A percentile compares a stretch with the other conserved stretches of the same genome.
Conservation (phyloP, 2,888 invertebrate species). For the Diadegma fenestrale region DNA sequence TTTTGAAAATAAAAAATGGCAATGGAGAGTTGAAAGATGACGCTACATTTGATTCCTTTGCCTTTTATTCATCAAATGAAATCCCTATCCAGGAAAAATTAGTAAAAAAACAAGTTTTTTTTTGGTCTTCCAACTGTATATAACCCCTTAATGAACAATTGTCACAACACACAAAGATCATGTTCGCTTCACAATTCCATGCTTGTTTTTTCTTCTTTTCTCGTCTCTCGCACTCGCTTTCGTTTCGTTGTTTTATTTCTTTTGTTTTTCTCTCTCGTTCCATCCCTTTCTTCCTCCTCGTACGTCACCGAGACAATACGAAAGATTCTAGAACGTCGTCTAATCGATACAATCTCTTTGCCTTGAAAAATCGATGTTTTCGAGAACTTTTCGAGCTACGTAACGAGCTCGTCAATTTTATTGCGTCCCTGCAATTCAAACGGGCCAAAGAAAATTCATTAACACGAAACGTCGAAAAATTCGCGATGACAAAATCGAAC, state of each 20-base stretch:
- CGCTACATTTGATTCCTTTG: no score
- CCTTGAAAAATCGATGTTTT: background rate
- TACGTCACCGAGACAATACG: slow-evolving; percentile 2
- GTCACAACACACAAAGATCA: background rate
- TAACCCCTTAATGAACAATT: background rate
- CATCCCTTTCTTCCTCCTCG: background rate
- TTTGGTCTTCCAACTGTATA: no score
- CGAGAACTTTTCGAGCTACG: background rate
- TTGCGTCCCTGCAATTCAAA: background rate
- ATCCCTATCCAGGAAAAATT: no score
- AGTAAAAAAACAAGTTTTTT: no score
- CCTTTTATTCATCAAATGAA: no score
- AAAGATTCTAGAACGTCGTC: background rate
- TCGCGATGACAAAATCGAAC: no score
- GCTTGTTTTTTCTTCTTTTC: background rate
- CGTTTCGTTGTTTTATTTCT: background rate
- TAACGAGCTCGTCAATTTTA: background rate
- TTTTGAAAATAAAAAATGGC: no score
- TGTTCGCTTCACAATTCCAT: background rate
- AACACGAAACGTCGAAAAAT: background rate
- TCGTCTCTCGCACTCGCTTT: background rate
- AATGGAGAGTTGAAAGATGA: no score
- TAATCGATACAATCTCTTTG: background rate
- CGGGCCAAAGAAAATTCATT: background rate
- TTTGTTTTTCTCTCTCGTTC: background rate